Base-by-base conservation (phyloP, 2,888 invertebrate genomes). In the Phyllotreta cruciferae region DNA sequence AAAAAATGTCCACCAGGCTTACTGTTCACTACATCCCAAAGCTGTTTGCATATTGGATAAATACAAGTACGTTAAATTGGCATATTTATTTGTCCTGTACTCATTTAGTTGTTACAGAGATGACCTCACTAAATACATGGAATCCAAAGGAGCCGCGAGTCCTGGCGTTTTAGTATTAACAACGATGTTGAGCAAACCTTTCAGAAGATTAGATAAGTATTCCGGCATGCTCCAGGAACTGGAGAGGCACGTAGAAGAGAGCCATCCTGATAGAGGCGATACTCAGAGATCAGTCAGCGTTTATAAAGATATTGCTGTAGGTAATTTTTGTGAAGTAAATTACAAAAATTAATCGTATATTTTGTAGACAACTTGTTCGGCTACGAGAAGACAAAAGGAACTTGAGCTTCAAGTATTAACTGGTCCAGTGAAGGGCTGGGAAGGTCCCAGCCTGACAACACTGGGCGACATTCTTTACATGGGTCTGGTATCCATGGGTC, bases 221-320 rank as follows among this genome's bases (percentile, higher is more conserved):
- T 92, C 96, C 1, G 91, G 92, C 3, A 91, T 94, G 88, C 83
- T 98, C 55, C 96, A 98, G 80, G 98, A 99, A 79, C 82, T 98
- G 66, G 97, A 98, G 73, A 85, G 98, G 64, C 97, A 98, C 78
- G 92, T 98, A 58, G 96, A 96, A 80, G 96, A 96, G 80, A 92
- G 91, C 70, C 97, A 99, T 81, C 89, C 92, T 0, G 99, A 99
- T 81, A 86, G 98, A 70, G 98, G 98, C 0, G 98, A 99, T 78
- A 94, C 97, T 0, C 98, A 98, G 81, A 86, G 98, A 69, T 96
- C 98, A 45, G 92, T 96, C 67, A 90, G 91, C 70, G 93, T 98
- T 39, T 99, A 94, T 80, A 94, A 96, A 80, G 97, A 98, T 75
- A 92, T 99, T 75, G 91, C 94, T 72, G 96, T 96, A 82, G 86